Base-by-base conservation (phyloP, 2,113 vertebrate species). In the Dicaeum eximium region DNA sequence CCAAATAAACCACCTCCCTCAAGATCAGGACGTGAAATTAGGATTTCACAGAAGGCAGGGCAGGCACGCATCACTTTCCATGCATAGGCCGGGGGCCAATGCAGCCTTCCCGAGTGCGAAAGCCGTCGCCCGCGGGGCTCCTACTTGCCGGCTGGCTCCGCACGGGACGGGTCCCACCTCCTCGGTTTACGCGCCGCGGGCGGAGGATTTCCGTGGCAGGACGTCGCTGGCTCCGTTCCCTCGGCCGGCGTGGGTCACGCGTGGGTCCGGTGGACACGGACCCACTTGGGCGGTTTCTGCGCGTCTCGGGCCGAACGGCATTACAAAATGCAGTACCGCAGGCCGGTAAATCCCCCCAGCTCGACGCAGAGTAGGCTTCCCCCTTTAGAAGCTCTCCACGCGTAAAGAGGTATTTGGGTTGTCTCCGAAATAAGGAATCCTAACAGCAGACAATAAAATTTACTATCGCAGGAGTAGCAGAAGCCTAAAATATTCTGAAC, bases 401-500 rank as follows among this genome's bases (percentile, higher is more conserved):
- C 71, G 82, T 62, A 73, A 89, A 93, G 89, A 95, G 54, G 73
- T 81, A 81, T 64, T 92, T 86, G 73, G 58, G 71, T 94, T 97
- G 96, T 84, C 97, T 96, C 91, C 54, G 92, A 97, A 98, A 96
- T 95, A 96, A 98, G 98, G 98, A 98, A 98, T 98, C 97, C 96
- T 89, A 89, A 96, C 79, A 88, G 60, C 61, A 84, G 95, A 98
- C 97, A 97, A 98, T 97, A 97, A 97, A 97, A 97, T 95, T 97
- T 97, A 95, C 95, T 96, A 97, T 97, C 96, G 93, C 96, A 93
- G 96, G 96, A 97, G 95, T 98, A 98, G 98, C 98, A 97, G 98
- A 98, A 98, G 97, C 98, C 97, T 97, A 96, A 98, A 97, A 97
- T 97, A 98, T 98, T 98, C 96, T 9, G 74, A 97, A 86, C 97